These are phyloP conservation scores for Cotesia vestalis DNA, from an alignment of 1,140 invertebrate species.

Conservation along the genomic window DNA sequence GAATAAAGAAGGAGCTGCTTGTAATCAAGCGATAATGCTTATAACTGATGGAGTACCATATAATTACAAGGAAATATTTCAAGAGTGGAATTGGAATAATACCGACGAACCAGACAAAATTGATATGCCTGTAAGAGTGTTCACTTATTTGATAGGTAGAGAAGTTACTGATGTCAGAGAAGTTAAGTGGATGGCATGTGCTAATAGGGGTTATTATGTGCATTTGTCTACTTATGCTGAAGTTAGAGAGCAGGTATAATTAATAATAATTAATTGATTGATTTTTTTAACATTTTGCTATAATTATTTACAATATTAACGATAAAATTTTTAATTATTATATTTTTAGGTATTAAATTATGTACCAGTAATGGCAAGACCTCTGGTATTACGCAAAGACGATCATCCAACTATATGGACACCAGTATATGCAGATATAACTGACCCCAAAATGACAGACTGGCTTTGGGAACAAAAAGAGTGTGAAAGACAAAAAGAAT, in stretches of 20 bases:
- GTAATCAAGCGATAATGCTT: slow-evolving; percentile 97
- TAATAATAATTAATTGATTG: neutral
- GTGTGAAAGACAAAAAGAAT: slow-evolving; percentile 77
- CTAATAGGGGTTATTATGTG: slow-evolving; percentile 92
- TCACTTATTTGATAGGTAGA: slow-evolving; percentile 96
- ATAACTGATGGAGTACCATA: slow-evolving; percentile 97
- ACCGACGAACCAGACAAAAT: slow-evolving; percentile 79
- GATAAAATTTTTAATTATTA: slow-evolving; percentile 6
- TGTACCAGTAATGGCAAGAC: slow-evolving; percentile 89
- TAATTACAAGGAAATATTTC: slow-evolving; percentile 91
- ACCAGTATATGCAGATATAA: slow-evolving; percentile 89
- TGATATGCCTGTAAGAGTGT: slow-evolving; percentile 87
- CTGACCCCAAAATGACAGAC: slow-evolving; percentile 88
- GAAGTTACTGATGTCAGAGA: slow-evolving; percentile 84
- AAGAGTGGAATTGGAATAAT: slow-evolving; percentile 84
- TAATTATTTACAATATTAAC: no score
- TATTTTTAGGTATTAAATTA: slow-evolving; percentile 79
- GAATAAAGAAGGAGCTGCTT: slow-evolving; percentile 70
- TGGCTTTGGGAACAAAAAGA: slow-evolving; percentile 88
- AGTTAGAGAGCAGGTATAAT: slow-evolving; percentile 82
- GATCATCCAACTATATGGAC: slow-evolving; percentile 88
- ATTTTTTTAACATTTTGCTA: no score
- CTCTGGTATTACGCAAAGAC: slow-evolving; percentile 81
- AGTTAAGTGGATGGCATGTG: slow-evolving; percentile 97
- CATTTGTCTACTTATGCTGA: slow-evolving; percentile 92